phyloP scores from a whole-genome alignment of 2,797 vertebrate species.

The Lindbergichthys nudifrons region DNA sequence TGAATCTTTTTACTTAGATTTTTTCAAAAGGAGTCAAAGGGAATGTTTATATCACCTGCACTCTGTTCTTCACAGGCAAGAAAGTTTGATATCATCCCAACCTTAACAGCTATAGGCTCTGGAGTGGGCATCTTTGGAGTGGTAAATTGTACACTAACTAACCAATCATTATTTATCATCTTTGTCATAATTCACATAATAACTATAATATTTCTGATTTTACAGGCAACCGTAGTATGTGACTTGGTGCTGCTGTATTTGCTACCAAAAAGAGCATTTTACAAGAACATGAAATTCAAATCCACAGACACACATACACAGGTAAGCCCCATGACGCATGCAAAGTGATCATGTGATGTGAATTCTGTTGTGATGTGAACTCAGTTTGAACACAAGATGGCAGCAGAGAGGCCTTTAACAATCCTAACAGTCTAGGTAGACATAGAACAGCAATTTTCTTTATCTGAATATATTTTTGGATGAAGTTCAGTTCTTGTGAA shows the following conservation, averaged over 20 bases:
- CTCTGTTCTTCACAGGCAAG: slow-evolving; percentile 85
- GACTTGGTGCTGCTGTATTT: slow-evolving; percentile 93
- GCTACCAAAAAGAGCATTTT: slow-evolving; percentile 92
- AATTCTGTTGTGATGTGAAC: neutral
- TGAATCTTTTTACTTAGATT: neutral
- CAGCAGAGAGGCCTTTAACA: slow-evolving; percentile 57
- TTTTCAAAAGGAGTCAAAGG: neutral
- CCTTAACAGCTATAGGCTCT: slow-evolving; percentile 95
- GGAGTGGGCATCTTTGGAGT: slow-evolving; percentile 98
- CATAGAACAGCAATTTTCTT: neutral
- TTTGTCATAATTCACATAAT: neutral
- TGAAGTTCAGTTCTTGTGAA: neutral
- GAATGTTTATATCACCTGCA: rapidly evolving
- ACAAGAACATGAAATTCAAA: slow-evolving; percentile 98
- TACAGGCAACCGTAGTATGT: slow-evolving; percentile 95
- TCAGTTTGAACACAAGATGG: slow-evolving; percentile 64
- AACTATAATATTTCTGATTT: slow-evolving; percentile 8
- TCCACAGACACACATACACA: slow-evolving; percentile 76
- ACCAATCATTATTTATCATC: neutral
- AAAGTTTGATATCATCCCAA: slow-evolving; percentile 98
- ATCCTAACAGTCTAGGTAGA: neutral
- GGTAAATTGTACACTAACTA: slow-evolving; percentile 82
- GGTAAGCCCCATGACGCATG: slow-evolving; percentile 59
- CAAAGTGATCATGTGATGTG: neutral
- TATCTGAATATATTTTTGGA: neutral